Conservation (phyloP, 2,888 invertebrate genomes). For the Agrochola lychnidis region DNA sequence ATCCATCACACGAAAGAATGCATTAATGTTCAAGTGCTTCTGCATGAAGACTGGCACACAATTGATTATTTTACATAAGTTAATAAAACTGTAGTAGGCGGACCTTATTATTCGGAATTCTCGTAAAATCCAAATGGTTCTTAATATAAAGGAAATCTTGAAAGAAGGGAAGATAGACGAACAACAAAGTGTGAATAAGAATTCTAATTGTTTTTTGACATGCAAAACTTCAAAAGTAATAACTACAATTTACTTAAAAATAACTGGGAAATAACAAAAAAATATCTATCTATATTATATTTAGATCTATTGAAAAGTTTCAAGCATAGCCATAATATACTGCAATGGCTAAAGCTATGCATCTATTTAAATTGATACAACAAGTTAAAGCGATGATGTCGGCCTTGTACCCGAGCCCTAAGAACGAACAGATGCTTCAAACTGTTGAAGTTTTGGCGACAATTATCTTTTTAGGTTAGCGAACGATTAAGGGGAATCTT, state of each 20-base stretch:
- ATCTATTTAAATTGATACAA: conserved; percentile 1
- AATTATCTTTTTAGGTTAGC: conserved; percentile 72
- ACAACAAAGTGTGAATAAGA: not conserved
- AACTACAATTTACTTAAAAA: not conserved
- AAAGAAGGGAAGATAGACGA: not conserved
- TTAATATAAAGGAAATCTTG: conserved; percentile 16
- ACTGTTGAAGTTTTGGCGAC: conserved; percentile 77
- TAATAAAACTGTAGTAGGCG: conserved; percentile 47
- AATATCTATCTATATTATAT: no score
- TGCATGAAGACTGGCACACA: conserved; percentile 64
- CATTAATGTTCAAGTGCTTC: conserved; percentile 70
- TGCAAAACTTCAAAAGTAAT: not conserved
- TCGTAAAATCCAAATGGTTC: conserved; percentile 38
- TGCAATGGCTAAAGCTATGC: not conserved
- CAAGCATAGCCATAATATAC: not conserved
- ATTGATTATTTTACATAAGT: conserved; percentile 45
- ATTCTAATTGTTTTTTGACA: not conserved
- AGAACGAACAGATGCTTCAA: conserved; percentile 74
- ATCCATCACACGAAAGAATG: conserved; percentile 77
- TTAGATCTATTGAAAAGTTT: not conserved
- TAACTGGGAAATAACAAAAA: not conserved
- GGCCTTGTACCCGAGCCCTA: conserved; percentile 26
- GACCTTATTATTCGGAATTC: conserved; percentile 18
- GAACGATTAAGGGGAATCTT: conserved; percentile 67
- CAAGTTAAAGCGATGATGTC: not conserved